Evolutionary conservation across 2,113 vertebrate species (phyloP).

Genomic region (Mastomys coucha): DNA sequence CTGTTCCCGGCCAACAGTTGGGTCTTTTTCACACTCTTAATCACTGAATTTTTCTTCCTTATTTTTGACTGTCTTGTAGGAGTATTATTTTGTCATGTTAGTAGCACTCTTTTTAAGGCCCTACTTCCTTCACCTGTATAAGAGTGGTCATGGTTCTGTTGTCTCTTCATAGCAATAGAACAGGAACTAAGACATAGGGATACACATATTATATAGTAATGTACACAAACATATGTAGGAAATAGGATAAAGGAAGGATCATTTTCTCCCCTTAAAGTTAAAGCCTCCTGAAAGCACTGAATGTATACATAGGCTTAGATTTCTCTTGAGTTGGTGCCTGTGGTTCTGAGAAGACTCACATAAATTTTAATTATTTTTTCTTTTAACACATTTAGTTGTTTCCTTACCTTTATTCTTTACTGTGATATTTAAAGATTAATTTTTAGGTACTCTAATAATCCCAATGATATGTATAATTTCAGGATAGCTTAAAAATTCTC

Average conservation of each 20-base stretch:
- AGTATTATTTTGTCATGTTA: neutral
- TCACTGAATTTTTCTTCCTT: neutral
- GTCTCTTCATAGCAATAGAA: neutral
- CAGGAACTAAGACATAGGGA: neutral
- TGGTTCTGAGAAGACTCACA: neutral
- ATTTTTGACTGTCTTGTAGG: neutral
- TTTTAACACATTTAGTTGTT: neutral
- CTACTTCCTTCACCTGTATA: neutral
- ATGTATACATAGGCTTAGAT: neutral
- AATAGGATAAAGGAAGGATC: neutral
- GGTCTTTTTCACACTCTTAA: neutral
- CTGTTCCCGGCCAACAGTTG: no score
- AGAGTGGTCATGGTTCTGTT: neutral
- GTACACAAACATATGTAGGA: neutral
- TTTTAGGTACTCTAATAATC: neutral
- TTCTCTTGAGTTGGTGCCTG: neutral
- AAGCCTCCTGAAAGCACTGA: neutral
- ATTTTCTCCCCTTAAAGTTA: neutral
- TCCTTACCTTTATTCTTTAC: neutral
- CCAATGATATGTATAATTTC: neutral
- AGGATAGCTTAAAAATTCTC: neutral
- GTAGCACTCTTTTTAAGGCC: neutral
- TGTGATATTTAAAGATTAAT: constrained; percentile 19
- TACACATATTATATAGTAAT: neutral
- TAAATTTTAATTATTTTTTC: neutral